phyloP scores from a whole-genome alignment of 1,140 invertebrate species.

The Adelges cooleyi region DNA sequence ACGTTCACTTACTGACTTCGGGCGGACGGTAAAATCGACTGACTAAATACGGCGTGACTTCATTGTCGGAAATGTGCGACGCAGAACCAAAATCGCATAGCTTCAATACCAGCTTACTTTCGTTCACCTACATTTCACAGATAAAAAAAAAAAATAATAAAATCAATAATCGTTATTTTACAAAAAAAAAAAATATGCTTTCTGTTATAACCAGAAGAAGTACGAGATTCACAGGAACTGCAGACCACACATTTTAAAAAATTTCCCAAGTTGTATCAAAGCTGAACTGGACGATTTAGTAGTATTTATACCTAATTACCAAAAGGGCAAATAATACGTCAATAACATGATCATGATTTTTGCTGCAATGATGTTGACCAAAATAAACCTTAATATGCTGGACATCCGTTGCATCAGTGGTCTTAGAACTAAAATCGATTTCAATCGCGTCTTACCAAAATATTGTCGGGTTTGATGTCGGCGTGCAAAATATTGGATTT shows the following conservation, averaged over 20 bases:
- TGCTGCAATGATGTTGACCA: conserved; percentile 20
- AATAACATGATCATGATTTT: conserved; percentile 25
- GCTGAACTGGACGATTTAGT: conserved; percentile 27
- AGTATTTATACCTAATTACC: conserved; percentile 26
- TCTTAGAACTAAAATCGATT: too few relatives aligned
- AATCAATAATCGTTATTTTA: conserved; percentile 7
- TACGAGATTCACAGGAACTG: conserved; percentile 26
- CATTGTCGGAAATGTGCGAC: conserved; percentile 84
- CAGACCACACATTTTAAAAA: conserved; percentile 14
- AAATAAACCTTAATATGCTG: conserved; percentile 11
- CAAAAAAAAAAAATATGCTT: neutral
- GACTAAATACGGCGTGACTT: conserved; percentile 95
- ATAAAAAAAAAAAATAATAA: conserved; percentile 27
- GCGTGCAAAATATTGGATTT: conserved; percentile 95
- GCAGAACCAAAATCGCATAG: conserved; percentile 99
- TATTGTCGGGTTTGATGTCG: too few relatives aligned
- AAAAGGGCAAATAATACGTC: conserved; percentile 24
- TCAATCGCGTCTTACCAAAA: too few relatives aligned
- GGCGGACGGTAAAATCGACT: conserved; percentile 97
- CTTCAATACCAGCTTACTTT: conserved; percentile 91
- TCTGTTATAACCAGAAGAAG: conserved; percentile 21
- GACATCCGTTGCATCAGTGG: conserved; percentile 20
- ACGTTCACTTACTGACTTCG: conserved; percentile 77
- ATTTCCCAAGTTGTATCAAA: conserved; percentile 25
- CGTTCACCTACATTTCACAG: conserved; percentile 65